A percentile compares a stretch with the other conserved stretches of the same genome.
Conservation (phyloP, 2,888 invertebrate genomes). For the Pilophorus perplexus region DNA sequence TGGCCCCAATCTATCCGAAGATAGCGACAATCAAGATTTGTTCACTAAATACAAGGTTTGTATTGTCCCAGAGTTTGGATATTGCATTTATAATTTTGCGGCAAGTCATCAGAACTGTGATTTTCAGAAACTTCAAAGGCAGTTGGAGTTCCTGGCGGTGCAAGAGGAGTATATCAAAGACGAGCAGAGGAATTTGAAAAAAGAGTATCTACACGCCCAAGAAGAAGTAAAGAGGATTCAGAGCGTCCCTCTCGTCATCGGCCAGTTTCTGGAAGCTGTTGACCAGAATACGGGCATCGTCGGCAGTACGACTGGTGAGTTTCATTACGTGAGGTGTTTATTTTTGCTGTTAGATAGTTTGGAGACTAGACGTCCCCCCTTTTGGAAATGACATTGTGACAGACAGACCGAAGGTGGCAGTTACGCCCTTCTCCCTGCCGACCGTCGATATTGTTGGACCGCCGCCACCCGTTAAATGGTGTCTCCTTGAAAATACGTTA, state of each 20-base stretch:
- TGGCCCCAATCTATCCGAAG: slow-evolving; percentile 63
- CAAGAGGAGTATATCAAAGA: slow-evolving; percentile 99
- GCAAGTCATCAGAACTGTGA: not conserved
- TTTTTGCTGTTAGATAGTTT: too few species aligned
- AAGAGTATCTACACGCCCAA: slow-evolving; percentile 97
- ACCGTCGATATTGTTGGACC: too few species aligned
- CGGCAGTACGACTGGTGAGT: slow-evolving; percentile 79
- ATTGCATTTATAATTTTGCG: too few species aligned
- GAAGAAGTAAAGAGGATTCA: slow-evolving; percentile 98
- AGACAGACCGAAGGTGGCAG: too few species aligned
- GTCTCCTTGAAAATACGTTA: too few species aligned
- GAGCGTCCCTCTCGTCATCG: slow-evolving; percentile 97
- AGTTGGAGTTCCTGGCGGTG: slow-evolving; percentile 94
- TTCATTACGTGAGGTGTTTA: too few species aligned
- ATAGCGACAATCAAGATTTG: slow-evolving; percentile 85
- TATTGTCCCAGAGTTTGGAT: too few species aligned
- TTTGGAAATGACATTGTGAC: too few species aligned
- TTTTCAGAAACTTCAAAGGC: slow-evolving; percentile 84
- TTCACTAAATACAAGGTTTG: slow-evolving; percentile 91
- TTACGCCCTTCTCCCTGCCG: too few species aligned
- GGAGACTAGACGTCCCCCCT: too few species aligned
- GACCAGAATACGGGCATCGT: slow-evolving; percentile 99
- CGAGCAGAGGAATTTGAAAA: slow-evolving; percentile 97
- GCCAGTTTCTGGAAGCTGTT: slow-evolving; percentile 98
- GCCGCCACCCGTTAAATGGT: not conserved